Base-by-base conservation (phyloP, 2,888 invertebrate genomes). In the Lucinisca nassula region DNA sequence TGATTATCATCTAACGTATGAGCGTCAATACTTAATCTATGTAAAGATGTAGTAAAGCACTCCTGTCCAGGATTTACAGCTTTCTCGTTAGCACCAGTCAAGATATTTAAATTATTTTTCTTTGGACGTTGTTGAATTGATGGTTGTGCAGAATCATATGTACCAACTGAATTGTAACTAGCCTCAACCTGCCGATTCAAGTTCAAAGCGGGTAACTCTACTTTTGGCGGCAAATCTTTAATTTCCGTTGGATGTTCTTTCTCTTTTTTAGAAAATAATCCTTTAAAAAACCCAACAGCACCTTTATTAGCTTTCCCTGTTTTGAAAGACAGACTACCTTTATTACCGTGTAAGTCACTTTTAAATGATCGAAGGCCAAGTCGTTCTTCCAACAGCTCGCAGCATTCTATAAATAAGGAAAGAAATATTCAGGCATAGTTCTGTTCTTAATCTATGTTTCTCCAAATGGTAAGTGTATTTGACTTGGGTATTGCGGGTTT, bases 231-330 rank as follows among this genome's bases (percentile, higher is more conserved):
- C 8, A 21, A 2, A 35, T 6, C 17, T 35, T 35, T 67, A 2
- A 10, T 67, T 10, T 67, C 67, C 17, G 2, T 55, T 35, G 40
- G 14, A 8, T 10, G 6, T 30, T 24, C 40, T 45, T 74, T 74
- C 21, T 74, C 27, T 24, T 74, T 40, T 45, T 74, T 74, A 24
- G 40, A 49, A 49, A 74, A 74, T 49, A 74, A 40, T 78, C 79
- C 84, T 72, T 76, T 79, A 40, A 84, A 84, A 27, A 84, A 84
- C 17, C 70, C 77, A 37, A 79, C 75, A 14, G 76, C 17, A 51
- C n/a, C 38, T 49, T 51, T 32, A 32, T 55, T 79, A 0, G 75
- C 38, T 49, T 70, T 35, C 0, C 38, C 75, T 1, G 32, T 58
- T 45, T 75, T 84, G 10, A 12, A 24, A 14, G 74, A 45, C 24